Base-by-base conservation (phyloP, 1,140 invertebrate species). In the Saccostrea cuccullata region DNA sequence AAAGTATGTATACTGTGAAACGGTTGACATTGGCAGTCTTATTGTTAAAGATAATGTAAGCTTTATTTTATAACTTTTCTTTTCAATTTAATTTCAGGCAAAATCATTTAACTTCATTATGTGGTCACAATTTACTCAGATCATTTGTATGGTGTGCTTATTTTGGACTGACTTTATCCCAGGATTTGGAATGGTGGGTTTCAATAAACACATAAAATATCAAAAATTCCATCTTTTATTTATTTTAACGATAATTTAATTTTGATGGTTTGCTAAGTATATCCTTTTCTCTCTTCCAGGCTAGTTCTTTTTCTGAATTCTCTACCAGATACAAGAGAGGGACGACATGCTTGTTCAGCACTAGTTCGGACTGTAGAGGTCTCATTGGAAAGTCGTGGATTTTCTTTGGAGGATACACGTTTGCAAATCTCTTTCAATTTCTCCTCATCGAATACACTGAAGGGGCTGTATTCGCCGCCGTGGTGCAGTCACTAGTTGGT, bases 91-190 rank as follows among this genome's bases (percentile, higher is more conserved):
- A 40, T 90, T 89, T 17, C 89, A 92, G 91, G 86, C 88, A 4
- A 84, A 92, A 60, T 91, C 91, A 13, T 88, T 92, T 11, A 90
- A 87, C 55, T 91, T 91, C 70, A 90, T 92, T 11, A 91, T 89
- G 36, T 91, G 91, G 90, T 84, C 86, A 20, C 89, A 91, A 26
- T 83, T 91, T 20, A 90, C 86, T 36, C 91, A 92, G 56, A 58
- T 89, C 1, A 30, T 90, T 20, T 87, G 87, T 15, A 86, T 91
- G 60, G 47, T 91, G 17, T 87, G 87, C 11, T 84, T 92, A 2
- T 92, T 92, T 89, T 92, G 91, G 92, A 87, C 89, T 0, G 91
- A 92, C 55, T 91, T 92, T 64, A 89, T 92, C 15, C 91, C 91
- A 20, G 90, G 87, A 64, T 92, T 91, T 86, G 91, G 92, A 67